Percentiles rank a stretch among this genome's conserved stretches.
These are phyloP conservation scores for Microtus pennsylvanicus DNA, from an alignment of 2,113 vertebrate species.

Conservation along the genomic window DNA sequence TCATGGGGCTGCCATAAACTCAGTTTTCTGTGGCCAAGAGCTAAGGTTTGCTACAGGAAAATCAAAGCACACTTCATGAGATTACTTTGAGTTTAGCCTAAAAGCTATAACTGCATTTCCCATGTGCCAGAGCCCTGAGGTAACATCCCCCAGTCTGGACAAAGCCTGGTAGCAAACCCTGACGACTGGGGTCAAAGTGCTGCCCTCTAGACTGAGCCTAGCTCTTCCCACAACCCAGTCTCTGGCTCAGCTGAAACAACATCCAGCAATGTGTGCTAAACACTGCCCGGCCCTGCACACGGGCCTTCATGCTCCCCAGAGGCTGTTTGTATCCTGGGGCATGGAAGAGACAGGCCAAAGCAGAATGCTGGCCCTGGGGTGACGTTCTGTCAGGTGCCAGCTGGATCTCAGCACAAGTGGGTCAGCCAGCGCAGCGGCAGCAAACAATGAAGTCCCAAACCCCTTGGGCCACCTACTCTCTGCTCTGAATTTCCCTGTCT, in stretches of 20 bases:
- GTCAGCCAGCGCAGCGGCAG: background rate
- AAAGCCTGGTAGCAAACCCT: background rate
- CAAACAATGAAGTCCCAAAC: background rate
- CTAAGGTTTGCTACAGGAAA: background rate
- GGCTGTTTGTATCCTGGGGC: background rate
- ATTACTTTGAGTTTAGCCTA: slow-evolving; percentile 20
- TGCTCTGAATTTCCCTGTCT: background rate
- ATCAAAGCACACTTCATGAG: background rate
- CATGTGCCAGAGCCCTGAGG: background rate
- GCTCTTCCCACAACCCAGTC: background rate
- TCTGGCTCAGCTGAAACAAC: slow-evolving; percentile 21
- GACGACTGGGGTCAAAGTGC: background rate
- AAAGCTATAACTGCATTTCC: background rate
- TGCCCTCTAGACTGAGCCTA: background rate
- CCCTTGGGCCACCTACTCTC: background rate
- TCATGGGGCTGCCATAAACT: background rate
- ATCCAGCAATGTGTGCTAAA: background rate
- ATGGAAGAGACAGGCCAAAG: background rate
- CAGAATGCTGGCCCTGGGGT: background rate
- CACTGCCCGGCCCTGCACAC: background rate
- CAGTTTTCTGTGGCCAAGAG: background rate
- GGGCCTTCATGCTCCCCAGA: background rate
- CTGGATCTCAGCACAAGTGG: background rate
- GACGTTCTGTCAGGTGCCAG: background rate
- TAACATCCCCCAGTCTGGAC: too few relatives aligned